Percentiles rank a stretch among this genome's conserved stretches.
Conservation (phyloP, 2,888 invertebrate genomes). For the Drosophila phalerata region DNA sequence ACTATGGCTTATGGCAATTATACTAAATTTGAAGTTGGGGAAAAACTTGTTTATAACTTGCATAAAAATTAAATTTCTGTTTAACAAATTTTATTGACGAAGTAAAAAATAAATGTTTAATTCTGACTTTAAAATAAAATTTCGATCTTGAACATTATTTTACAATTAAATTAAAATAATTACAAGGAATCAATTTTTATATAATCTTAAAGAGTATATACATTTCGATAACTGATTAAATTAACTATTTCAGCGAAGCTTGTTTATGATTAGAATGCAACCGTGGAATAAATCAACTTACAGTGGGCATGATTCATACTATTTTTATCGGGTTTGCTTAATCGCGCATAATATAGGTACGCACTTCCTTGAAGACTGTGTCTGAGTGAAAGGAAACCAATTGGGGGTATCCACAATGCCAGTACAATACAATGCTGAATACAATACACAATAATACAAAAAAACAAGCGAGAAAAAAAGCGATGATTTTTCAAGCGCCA, state of each 20-base stretch:
- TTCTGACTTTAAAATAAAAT: background rate
- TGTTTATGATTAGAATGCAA: conserved; percentile 57
- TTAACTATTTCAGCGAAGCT: background rate
- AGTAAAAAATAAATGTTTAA: no score
- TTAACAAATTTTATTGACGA: no score
- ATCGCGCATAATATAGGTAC: conserved; percentile 32
- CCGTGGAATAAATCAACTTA: conserved; percentile 55
- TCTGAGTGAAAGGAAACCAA: conserved; percentile 38
- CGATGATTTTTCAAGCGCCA: conserved; percentile 61
- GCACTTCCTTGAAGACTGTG: conserved; percentile 47
- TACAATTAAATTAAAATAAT: background rate
- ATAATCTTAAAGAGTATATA: background rate
- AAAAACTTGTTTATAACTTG: no score
- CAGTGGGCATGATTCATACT: conserved; percentile 58
- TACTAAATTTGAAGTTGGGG: background rate
- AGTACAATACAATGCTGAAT: conserved; percentile 12
- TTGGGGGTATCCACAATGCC: conserved; percentile 18
- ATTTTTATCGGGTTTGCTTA: conserved; percentile 39
- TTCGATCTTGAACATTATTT: background rate
- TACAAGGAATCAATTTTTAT: background rate
- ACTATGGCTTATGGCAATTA: background rate
- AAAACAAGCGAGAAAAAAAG: conserved; percentile 11
- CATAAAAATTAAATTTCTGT: no score
- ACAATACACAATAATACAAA: conserved; percentile 33
- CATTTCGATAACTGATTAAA: background rate